Base-by-base conservation (phyloP, 92 coral and sea anemone species). In the Epizoanthus illoricatus region DNA sequence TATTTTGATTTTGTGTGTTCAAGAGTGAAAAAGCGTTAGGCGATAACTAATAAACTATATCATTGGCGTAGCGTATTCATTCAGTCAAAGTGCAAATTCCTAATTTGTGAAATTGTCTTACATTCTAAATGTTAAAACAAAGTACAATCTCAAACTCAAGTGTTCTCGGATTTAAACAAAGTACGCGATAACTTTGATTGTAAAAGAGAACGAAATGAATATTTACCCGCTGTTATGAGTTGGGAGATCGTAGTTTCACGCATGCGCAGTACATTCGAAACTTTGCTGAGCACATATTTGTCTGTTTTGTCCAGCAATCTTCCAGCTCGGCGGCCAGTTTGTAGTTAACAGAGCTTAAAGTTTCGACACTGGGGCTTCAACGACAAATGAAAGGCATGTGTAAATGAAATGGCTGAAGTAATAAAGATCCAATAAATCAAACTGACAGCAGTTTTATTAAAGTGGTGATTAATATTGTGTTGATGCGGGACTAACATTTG, bases 391-490 rank as follows among this genome's bases (percentile, higher is more conserved):
- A 61, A 76, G 19, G 24, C 47, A 62, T 42, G 28, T 45, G 17
- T 15, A 15, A 5, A n/a, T 67, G 64, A 41, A 19, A 4, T 33
- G 12, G 56, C 56, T 1, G n/a, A 15, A 74, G 39, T 58, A 74
- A 57, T n/a, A 75, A 55, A 59, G 19, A 42, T 33, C 69, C 66
- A 16, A 75, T 78, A 63, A 78, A 78, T 78, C 82, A 78, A 78
- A 4, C 16, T 78, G 71, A 63, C 82, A 78, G 67, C 16, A 78
- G n/a, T 78, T 63, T 78, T 62, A 78, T 78, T 63, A 63, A 76
- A 63, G 9, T 23, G 21, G 82, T 12, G 16, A 55, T 18, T 76
- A 18, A 65, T 41, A 5, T 59, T 76, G 70, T 76, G 60, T 62
- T 17, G n/a, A 0, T 41, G 64, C 52, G 42, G 12, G 19, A 9